These are phyloP conservation scores for Chrysochloris asiatica DNA, from an alignment of 2,113 vertebrate species.

Conservation along the genomic window DNA sequence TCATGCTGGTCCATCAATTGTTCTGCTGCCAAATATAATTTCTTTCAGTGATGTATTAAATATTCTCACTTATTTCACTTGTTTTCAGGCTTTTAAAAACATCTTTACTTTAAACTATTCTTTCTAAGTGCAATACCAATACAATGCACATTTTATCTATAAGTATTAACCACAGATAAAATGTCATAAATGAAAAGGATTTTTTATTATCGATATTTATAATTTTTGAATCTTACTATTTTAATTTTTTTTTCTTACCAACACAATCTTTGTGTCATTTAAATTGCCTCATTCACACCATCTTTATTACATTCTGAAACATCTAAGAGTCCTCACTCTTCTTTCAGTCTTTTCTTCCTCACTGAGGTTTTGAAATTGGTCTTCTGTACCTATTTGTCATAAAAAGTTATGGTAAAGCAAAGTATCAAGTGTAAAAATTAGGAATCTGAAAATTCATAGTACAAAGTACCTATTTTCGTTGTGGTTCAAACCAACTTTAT, in stretches of 20 bases:
- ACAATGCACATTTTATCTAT: neutral
- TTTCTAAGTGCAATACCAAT: neutral
- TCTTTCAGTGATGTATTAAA: neutral
- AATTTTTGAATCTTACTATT: neutral
- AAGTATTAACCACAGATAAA: neutral
- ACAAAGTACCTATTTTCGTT: too few species aligned
- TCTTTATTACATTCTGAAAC: neutral
- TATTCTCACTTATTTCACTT: neutral
- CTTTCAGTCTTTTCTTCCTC: too few species aligned
- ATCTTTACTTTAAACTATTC: neutral
- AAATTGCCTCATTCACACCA: neutral
- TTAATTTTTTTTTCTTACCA: neutral
- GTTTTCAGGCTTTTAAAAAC: neutral
- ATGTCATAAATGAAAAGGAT: neutral
- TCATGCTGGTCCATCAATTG: neutral
- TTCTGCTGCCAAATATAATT: neutral
- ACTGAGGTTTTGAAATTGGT: too few species aligned
- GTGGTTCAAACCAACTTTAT: too few species aligned
- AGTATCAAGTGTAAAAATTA: too few species aligned
- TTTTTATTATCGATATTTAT: neutral
- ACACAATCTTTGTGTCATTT: neutral
- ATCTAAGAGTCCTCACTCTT: too few species aligned
- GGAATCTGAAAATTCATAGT: too few species aligned
- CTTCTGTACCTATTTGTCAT: too few species aligned
- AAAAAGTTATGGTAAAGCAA: too few species aligned